A percentile compares a stretch with the other conserved stretches of the same genome.
These are phyloP conservation scores for Syngnathus floridae DNA, from an alignment of 2,113 vertebrate genomes.

Conservation along the genomic window DNA sequence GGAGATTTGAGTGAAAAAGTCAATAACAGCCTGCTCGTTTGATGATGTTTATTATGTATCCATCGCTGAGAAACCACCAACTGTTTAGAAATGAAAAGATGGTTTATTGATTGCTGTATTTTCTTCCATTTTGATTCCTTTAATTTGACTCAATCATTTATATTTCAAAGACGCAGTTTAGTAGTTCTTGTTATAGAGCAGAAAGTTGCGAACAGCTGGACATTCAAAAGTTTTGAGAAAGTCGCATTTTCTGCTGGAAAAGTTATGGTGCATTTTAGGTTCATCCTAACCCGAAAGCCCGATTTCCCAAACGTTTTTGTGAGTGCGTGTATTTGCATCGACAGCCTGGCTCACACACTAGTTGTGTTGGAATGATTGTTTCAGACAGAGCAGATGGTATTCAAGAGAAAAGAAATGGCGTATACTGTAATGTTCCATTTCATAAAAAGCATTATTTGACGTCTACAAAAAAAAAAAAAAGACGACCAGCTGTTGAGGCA, in stretches of 20 bases:
- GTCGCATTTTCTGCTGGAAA: background rate
- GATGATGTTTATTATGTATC: no score
- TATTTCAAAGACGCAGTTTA: no score
- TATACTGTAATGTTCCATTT: background rate
- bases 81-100: background rate
- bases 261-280: background rate
- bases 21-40: background rate
- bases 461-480: background rate
- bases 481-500: background rate
- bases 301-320: no score
- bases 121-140: no score
- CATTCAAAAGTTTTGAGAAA: no score
- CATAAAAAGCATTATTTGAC: background rate
- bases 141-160: background rate
- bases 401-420: background rate
- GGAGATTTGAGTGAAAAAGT: background rate
- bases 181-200: no score
- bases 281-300: background rate
- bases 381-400: background rate
- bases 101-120: no score
- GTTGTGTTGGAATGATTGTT: background rate
- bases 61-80: no score
- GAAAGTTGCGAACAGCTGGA: no score
- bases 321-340: background rate
- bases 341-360: background rate